Evolutionary conservation across 2,113 vertebrate genomes (phyloP).

Genomic region (Asarcornis scutulata): DNA sequence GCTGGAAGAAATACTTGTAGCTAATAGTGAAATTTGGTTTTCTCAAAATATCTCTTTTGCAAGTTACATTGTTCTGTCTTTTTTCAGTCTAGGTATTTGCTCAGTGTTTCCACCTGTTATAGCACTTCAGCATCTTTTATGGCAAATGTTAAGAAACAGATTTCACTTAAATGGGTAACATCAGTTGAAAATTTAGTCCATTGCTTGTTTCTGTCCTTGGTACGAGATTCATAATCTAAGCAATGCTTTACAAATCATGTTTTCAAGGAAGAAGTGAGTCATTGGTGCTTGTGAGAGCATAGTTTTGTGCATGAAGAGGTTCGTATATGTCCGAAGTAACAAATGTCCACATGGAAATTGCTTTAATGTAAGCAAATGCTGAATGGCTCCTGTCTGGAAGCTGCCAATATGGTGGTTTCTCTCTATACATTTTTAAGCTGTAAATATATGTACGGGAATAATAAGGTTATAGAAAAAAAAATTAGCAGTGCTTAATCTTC

Average conservation of each 20-base stretch:
- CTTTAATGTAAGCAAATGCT: not conserved
- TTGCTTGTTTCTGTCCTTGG: not conserved
- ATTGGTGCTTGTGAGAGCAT: not conserved
- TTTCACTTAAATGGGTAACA: not conserved
- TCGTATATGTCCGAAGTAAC: not conserved
- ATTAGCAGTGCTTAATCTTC: not conserved
- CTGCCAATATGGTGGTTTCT: not conserved
- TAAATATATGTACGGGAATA: not conserved
- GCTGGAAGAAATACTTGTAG: not conserved
- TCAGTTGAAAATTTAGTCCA: not conserved
- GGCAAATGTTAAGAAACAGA: not conserved
- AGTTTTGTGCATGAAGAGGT: not conserved
- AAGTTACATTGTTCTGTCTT: not conserved
- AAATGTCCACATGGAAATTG: not conserved
- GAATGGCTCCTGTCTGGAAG: not conserved
- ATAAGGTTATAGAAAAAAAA: not conserved
- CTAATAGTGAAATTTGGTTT: not conserved
- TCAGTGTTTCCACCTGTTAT: not conserved
- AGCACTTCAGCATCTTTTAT: not conserved
- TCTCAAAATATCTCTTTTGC: not conserved
- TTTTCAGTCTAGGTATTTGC: not conserved
- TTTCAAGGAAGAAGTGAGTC: not conserved
- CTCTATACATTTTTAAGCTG: not conserved
- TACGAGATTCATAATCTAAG: not conserved
- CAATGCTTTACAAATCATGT: not conserved